A percentile compares a stretch with the other conserved stretches of the same genome.
Evolutionary conservation across 2,113 vertebrate species (phyloP).

Genomic region (Rafetus swinhoei): DNA sequence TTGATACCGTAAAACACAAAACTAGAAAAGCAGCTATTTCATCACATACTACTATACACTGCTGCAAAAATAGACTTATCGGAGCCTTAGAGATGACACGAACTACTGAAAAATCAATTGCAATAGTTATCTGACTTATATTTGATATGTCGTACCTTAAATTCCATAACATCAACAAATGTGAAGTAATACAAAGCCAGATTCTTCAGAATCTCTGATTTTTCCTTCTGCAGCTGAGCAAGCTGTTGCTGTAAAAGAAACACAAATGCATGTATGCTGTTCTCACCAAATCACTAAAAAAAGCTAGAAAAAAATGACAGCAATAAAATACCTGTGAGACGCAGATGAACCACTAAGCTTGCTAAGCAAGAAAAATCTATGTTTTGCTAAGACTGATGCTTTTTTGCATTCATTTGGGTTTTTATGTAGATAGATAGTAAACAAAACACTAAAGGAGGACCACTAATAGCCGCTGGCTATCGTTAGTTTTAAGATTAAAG

Average conservation of each 20-base stretch:
- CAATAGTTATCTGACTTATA: not conserved
- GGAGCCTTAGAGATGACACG: not conserved
- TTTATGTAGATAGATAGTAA: conserved; percentile 28
- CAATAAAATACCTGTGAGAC: conserved; percentile 21
- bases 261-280: conserved; percentile 39
- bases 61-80: not conserved
- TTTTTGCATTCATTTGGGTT: not conserved
- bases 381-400: conserved; percentile 46
- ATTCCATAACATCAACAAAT: conserved; percentile 99
- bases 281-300: not conserved
- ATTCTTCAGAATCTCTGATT: conserved; percentile 99
- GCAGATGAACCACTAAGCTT: conserved; percentile 37
- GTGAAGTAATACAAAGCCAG: conserved; percentile 99
- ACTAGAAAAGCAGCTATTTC: not conserved
- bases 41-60: not conserved
- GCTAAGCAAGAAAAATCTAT: conserved; percentile 68
- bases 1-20: not conserved
- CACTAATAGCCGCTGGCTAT: conserved; percentile 68
- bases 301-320: not conserved
- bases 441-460: conserved; percentile 44
- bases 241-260: conserved; percentile 96
- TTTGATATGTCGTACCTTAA: conserved; percentile 86
- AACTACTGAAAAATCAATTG: not conserved
- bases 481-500: conserved; percentile 60
- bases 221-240: conserved; percentile 98